Percentiles rank a stretch among this genome's conserved stretches.
Evolutionary conservation across 2,888 invertebrate species (phyloP).

Genomic region (Homarus gammarus): DNA sequence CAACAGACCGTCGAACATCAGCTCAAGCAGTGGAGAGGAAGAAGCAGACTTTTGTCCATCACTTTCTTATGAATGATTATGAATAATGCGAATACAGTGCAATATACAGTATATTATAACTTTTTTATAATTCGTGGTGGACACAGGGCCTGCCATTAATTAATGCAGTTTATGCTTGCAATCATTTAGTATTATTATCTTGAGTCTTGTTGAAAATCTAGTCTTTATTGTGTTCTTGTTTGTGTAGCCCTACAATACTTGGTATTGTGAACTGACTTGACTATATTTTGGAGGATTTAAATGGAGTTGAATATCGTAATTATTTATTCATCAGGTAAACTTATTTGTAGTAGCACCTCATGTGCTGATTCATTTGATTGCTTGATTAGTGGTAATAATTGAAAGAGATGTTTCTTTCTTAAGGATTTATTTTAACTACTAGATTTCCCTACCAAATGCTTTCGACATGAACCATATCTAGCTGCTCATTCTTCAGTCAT

Average conservation of each 20-base stretch:
- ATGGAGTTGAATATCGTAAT: background rate
- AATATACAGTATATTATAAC: background rate
- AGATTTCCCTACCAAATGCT: background rate
- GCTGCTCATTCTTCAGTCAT: background rate
- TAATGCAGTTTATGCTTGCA: conserved; percentile 33
- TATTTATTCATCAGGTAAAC: conserved; percentile 1
- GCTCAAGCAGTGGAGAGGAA: conserved; percentile 84
- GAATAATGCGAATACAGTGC: conserved; percentile 16
- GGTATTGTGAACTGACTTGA: background rate
- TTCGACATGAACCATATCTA: background rate
- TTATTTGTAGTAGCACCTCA: background rate
- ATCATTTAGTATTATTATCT: conserved; percentile 7
- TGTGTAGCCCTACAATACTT: background rate
- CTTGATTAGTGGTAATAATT: background rate
- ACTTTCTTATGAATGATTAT: conserved; percentile 87
- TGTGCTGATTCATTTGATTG: background rate
- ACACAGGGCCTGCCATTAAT: background rate
- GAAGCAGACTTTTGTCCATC: conserved; percentile 87
- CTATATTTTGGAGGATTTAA: conserved; percentile 10
- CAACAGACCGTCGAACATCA: conserved; percentile 7
- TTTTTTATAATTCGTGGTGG: conserved; percentile 20
- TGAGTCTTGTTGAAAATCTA: conserved; percentile 33
- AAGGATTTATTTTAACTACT: background rate
- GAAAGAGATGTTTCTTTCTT: background rate
- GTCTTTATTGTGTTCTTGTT: conserved; percentile 18